Base-by-base conservation (phyloP, 1,140 invertebrate species). In the Argopecten irradians region DNA sequence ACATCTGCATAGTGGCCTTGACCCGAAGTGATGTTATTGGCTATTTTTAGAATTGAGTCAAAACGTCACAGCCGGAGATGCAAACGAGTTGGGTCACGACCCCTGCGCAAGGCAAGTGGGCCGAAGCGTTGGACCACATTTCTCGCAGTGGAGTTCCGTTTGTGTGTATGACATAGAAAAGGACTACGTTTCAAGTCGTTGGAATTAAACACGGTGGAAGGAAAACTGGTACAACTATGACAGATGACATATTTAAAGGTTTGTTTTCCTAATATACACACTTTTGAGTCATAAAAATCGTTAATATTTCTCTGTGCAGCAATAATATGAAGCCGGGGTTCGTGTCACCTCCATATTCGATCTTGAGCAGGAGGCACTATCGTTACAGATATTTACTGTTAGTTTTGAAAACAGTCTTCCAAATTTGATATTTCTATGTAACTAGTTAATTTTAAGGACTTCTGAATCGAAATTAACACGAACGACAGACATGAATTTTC, bases 211-310 rank as follows among this genome's bases (percentile, higher is more conserved):
- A 84, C 39, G 32, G 84, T 33, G 32, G 71, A 39, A 89, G 83
- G 43, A 86, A 86, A 85, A 43, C 34, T 85, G 71, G 43, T 16
- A 84, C 85, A 89, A 89, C 33, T 39, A 92, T 92, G 92, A 91
- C 92, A 88, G 92, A 92, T 71, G 90, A 90, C 83, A 88, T 91
- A 84, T 92, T 92, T 55, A 92, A 92, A 92, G 92, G 92, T 92
- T 86, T 35, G 88, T 83, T 83, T 90, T 88, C 55, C 36, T 71
- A 86, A 88, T 71, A 90, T 88, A 85, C 11, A 0, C 0, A 41
- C 34, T 71, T 88, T 87, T 82, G 16, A 16, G 22, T 16, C 9
- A 16, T 46, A 46, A 84, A 34, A 43, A 84, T 71, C 0, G 13
- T n/a, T 89, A 84, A 14, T 88, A 85, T 71, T 46, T 32, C 8